These are phyloP conservation scores for Bursaphelenchus mucronatus DNA, from an alignment of 1,140 invertebrate species.

Conservation along the genomic window DNA sequence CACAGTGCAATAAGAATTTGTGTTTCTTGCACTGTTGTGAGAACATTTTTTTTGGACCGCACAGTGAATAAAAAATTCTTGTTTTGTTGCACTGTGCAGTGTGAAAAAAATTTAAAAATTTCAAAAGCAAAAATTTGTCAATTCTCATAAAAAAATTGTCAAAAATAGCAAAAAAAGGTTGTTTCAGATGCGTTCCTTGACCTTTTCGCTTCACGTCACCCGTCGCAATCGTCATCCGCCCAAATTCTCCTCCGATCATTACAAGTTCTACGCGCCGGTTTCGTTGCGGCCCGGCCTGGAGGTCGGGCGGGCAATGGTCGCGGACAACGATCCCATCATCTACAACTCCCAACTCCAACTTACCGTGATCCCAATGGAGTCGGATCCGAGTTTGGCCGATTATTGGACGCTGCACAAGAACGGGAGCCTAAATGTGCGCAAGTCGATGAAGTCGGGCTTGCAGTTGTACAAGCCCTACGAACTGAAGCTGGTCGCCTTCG, in stretches of 20 bases:
- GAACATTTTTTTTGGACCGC: no score
- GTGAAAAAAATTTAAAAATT: no score
- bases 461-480: constrained; percentile 35
- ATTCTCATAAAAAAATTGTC: no score
- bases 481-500: constrained; percentile 35
- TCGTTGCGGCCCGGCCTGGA: constrained; percentile 34
- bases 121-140: no score
- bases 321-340: constrained; percentile 46
- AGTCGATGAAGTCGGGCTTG: constrained; percentile 31
- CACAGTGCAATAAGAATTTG: no score
- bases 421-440: constrained; percentile 30
- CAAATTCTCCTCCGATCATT: constrained; percentile 29
- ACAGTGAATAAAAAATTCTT: no score
- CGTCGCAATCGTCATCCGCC: constrained; percentile 48
- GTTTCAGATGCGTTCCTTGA: constrained; percentile 46
- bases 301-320: constrained; percentile 34
- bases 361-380: constrained; percentile 9
- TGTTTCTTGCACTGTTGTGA: no score
- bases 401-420: constrained; percentile 40
- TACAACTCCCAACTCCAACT: constrained; percentile 46
- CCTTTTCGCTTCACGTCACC: constrained; percentile 47
- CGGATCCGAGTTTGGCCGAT: neutral
- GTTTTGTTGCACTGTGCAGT: no score
- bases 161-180: no score
- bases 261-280: constrained; percentile 44